Percentiles rank a stretch among this genome's conserved stretches.
These are phyloP conservation scores for Okapia johnstoni DNA, from an alignment of 2,113 vertebrate species.

Conservation along the genomic window DNA sequence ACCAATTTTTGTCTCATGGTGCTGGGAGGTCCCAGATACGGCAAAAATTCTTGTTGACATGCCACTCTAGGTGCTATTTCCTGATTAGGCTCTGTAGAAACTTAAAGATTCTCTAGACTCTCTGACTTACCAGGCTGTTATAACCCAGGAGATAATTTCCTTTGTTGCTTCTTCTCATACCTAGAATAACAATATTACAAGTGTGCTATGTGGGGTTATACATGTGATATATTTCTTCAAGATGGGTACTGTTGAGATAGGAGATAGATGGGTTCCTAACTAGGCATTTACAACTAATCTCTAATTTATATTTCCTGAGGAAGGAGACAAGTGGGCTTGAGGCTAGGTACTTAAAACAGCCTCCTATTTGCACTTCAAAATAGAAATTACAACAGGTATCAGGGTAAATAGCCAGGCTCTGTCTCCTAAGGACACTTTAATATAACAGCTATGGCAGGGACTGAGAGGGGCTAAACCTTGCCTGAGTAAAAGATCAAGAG, in stretches of 20 bases:
- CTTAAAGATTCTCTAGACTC: background rate
- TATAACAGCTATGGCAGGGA: background rate
- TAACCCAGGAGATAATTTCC: background rate
- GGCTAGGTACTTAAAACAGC: background rate
- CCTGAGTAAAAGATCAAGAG: background rate
- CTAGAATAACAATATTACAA: background rate
- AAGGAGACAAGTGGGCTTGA: background rate
- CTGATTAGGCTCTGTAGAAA: background rate
- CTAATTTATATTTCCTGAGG: background rate
- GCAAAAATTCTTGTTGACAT: background rate
- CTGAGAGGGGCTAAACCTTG: background rate
- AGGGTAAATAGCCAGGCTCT: background rate
- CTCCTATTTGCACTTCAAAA: background rate
- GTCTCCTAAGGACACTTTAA: background rate
- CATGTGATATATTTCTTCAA: background rate
- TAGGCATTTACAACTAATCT: background rate
- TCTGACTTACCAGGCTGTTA: background rate
- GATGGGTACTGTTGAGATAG: background rate
- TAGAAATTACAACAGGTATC: background rate
- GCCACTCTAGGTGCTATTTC: background rate
- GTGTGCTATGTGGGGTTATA: background rate
- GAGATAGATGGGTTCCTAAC: background rate
- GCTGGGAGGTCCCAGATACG: background rate
- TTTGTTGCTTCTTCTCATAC: background rate
- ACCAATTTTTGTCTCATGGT: background rate